Base-by-base conservation (phyloP, 2,797 vertebrate genomes). In the Chaetodon trifasciatus region DNA sequence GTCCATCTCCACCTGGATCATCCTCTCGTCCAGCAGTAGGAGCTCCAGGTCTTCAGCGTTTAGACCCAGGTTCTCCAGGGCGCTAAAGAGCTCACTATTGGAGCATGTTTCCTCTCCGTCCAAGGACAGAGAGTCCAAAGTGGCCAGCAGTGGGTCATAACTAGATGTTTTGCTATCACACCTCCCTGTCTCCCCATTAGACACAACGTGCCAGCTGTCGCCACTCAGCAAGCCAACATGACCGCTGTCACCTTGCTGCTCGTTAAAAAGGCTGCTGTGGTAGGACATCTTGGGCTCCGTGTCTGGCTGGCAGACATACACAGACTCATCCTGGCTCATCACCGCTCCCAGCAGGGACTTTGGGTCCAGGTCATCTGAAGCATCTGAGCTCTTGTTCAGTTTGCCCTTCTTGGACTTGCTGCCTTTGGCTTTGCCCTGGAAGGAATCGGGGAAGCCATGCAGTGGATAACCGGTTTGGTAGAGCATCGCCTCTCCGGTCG, bases 401-500 rank as follows among this genome's bases (percentile, higher is more conserved):
- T 91, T 94, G n/a, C 81, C 72, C 73, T 94, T 96, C 89, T 92
- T 96, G 74, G 89, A 74, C 57, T 92, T 95, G 78, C 81, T 77
- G 71, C 93, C 81, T 73, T 88, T 91, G 57, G 76, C 76, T 63
- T 93, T 96, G 50, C 88, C 91, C 68, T 84, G 90, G 55, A 82
- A 57, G 49, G 88, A 83, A 3, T 94, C 94, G 0, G 85, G 62
- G 80, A 94, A 95, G 64, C 95, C 93, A 19, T 0, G 84, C 86
- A 81, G 88, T 5, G 90, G 96, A 67, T 90, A 91, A 52, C 92
- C 24, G 0, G 88, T 95, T 86, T 96, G 95, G 89, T 97, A 97
- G 13, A 97, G 89, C 46, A 97, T 77, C 2, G 96, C 96, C 82
- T 97, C 96, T 1, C 96, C 96, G 0, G 95, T 97, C 68, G 94